Percentiles rank a stretch among this genome's conserved stretches.
These are phyloP conservation scores for Thera britannica DNA, from an alignment of 2,888 invertebrate species.

Conservation along the genomic window DNA sequence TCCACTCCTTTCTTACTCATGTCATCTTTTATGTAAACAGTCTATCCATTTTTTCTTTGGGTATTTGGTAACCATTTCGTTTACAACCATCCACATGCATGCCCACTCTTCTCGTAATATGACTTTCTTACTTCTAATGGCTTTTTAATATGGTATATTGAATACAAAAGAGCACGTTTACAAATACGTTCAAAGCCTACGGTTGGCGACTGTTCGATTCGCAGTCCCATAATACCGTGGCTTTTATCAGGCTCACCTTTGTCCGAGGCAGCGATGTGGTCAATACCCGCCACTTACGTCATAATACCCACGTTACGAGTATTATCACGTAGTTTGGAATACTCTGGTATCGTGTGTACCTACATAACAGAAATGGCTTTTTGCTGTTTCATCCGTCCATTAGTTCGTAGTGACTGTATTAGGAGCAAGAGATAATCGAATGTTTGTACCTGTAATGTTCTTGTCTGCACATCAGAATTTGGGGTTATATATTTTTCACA, in stretches of 20 bases:
- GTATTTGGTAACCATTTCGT: too few species aligned
- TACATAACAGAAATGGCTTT: slow-evolving; percentile 4
- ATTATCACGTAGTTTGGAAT: slow-evolving; percentile 15
- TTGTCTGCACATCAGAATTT: neutral
- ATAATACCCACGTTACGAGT: slow-evolving; percentile 13
- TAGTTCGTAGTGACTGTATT: neutral
- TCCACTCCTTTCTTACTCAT: too few species aligned
- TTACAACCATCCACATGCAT: too few species aligned
- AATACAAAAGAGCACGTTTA: neutral
- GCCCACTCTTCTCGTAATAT: too few species aligned
- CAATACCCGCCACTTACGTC: slow-evolving; percentile 11
- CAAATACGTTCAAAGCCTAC: neutral
- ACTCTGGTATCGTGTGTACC: slow-evolving; percentile 4
- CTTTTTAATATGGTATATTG: neutral
- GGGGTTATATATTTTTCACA: too few species aligned
- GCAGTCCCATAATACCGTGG: slow-evolving; percentile 12
- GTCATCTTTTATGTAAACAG: too few species aligned
- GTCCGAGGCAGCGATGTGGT: slow-evolving; percentile 18
- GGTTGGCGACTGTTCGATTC: slow-evolving; percentile 5
- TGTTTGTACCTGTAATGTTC: neutral
- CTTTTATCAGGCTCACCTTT: slow-evolving; percentile 16
- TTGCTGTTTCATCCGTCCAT: slow-evolving; percentile 11
- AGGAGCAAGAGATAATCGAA: neutral
- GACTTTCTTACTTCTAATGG: too few species aligned
- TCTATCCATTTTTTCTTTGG: too few species aligned